Base-by-base conservation (phyloP, 2,113 vertebrate species). In the Eulemur rufifrons region DNA sequence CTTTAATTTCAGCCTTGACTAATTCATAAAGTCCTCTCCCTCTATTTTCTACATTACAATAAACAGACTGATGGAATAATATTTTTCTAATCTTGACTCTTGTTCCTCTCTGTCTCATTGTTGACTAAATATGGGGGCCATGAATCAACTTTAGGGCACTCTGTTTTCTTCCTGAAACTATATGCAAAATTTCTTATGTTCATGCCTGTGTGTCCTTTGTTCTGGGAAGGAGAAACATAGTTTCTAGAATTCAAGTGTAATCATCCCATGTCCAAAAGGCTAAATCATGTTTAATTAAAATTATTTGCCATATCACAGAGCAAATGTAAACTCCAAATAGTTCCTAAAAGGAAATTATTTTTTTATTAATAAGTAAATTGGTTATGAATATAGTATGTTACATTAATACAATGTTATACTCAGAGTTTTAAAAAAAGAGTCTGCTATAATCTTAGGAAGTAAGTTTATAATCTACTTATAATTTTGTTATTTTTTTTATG, bases 1-100 rank as follows among this genome's bases (percentile, higher is more conserved):
- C 63, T 97, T 97, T 69, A 96, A 95, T 96, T 98, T 96, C 89
- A 96, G 39, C 91, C 82, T 97, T 96, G 86, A 96, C 82, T 97
- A 96, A 91, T 78, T 56, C 89, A 93, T 91, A 73, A 80, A 74
- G 34, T 3, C 56, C 85, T 61, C 81, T 66, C 5, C 27, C 25
- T 13, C 10, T 73, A 25, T 54, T 86, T 93, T 73, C 59, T 83
- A 94, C 10, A 74, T 61, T 21, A 27, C 71, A 81, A 88, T 87
- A 68, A 74, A 39, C 27, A 45, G 18, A 68, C 3, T 21, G 17
- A 63, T 37, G 61, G 34, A 56, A 77, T 83, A 54, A 9, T 34
- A 73, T 42, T 56, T 76, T 59, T 77, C 21, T 88, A 25, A 52
- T 85, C 7, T 81, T 93, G 23, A 63, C 5, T 71, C 34, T 52